Evolutionary conservation across 2,113 vertebrate species (phyloP).

Genomic region (Trogon surrucura): DNA sequence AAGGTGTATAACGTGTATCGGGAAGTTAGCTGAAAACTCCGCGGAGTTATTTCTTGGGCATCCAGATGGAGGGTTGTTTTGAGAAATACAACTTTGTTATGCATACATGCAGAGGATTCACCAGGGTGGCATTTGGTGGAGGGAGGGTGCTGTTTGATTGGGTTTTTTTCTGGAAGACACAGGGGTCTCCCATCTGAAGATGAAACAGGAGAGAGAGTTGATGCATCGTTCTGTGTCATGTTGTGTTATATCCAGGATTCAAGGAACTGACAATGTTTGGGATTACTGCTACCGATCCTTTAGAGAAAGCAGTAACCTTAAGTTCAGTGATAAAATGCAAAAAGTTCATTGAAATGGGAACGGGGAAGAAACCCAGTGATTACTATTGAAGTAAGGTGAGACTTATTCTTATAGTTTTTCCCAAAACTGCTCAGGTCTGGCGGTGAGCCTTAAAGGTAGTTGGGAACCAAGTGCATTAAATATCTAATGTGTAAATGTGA

Average conservation of each 20-base stretch:
- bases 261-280: neutral
- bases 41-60: neutral
- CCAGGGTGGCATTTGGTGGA: neutral
- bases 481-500: neutral
- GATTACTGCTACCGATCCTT: neutral
- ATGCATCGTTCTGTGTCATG: neutral
- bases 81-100: neutral
- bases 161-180: neutral
- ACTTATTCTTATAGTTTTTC: neutral
- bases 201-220: neutral
- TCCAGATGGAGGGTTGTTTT: neutral
- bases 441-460: neutral
- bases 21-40: neutral
- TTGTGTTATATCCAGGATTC: neutral
- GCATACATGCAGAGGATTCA: neutral
- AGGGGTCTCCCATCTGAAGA: accelerated
- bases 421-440: neutral
- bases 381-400: neutral
- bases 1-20: accelerated
- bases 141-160: neutral
- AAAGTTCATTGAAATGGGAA: neutral
- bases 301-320: neutral
- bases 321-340: neutral
- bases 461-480: neutral
- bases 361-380: neutral